Evolutionary conservation across 2,113 vertebrate species (phyloP).

Genomic region (Galbula dea): DNA sequence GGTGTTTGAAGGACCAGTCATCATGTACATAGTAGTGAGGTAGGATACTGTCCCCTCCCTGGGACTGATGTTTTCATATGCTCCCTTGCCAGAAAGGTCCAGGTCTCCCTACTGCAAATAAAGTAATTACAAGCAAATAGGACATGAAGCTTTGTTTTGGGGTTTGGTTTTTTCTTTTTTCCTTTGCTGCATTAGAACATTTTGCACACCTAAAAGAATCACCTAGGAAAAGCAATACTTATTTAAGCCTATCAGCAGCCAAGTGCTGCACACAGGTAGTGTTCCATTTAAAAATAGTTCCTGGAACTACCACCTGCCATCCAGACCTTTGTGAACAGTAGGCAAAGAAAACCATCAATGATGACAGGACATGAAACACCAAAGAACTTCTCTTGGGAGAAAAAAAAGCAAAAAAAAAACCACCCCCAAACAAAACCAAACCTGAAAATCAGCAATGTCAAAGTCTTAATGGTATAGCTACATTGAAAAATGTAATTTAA

Average conservation of each 20-base stretch:
- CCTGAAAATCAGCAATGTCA: slow-evolving; percentile 10
- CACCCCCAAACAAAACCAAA: background rate
- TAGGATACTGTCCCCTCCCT: slow-evolving; percentile 79
- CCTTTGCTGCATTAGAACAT: slow-evolving; percentile 3
- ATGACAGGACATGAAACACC: slow-evolving; percentile 79
- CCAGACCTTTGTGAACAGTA: slow-evolving; percentile 80
- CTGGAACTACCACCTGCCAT: slow-evolving; percentile 51
- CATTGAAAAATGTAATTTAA: background rate
- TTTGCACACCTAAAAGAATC: background rate
- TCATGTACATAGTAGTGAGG: slow-evolving; percentile 83
- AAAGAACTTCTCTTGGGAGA: background rate
- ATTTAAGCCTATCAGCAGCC: slow-evolving; percentile 39
- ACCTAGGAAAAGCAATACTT: slow-evolving; percentile 40
- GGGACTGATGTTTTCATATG: slow-evolving; percentile 85
- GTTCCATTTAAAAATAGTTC: slow-evolving; percentile 44
- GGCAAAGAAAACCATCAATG: slow-evolving; percentile 85
- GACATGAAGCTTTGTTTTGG: background rate
- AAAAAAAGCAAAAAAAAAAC: background rate
- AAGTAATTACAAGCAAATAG: slow-evolving; percentile 49
- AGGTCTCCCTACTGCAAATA: slow-evolving; percentile 54
- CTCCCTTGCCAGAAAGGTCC: slow-evolving; percentile 81
- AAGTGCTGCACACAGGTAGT: slow-evolving; percentile 45
- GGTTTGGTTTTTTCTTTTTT: background rate
- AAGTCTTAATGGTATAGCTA: slow-evolving; percentile 25
- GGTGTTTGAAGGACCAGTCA: slow-evolving; percentile 80